phyloP scores from a whole-genome alignment of 2,888 invertebrate species.

The Poecilobothrus nobilitatus region DNA sequence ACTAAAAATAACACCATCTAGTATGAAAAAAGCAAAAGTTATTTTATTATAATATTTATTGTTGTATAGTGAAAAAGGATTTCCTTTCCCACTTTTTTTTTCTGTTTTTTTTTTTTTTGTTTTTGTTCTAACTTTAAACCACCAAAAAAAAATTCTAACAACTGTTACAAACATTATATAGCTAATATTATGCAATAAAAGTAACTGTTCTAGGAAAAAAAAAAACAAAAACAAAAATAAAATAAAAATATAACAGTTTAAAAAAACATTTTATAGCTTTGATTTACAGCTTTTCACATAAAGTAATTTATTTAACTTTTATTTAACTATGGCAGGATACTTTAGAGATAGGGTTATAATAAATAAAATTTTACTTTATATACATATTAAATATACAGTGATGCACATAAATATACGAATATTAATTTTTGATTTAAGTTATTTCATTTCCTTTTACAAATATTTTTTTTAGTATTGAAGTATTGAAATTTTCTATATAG shows the following conservation, averaged over 20 bases:
- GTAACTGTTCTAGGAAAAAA: neutral
- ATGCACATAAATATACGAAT: too few species aligned
- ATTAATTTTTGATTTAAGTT: too few species aligned
- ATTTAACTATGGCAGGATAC: neutral
- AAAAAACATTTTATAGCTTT: neutral
- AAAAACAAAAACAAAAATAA: neutral
- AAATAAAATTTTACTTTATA: neutral
- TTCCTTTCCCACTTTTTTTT: too few species aligned
- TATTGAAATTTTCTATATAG: too few species aligned
- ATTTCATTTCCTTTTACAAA: too few species aligned
- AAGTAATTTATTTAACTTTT: constrained; percentile 3
- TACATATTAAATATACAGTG: too few species aligned
- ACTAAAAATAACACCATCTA: too few species aligned
- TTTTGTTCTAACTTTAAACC: neutral
- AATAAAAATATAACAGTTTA: neutral
- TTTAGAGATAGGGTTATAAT: neutral
- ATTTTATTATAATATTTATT: too few species aligned
- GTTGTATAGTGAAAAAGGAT: too few species aligned
- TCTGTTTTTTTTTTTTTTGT: too few species aligned
- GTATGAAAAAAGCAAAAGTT: too few species aligned
- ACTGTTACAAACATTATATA: neutral
- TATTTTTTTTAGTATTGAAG: too few species aligned
- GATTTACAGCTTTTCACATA: constrained; percentile 4
- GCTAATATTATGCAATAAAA: neutral
- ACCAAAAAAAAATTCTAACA: neutral